Conservation (phyloP, 2,888 invertebrate genomes). For the Hirtodrosophila cameraria region DNA sequence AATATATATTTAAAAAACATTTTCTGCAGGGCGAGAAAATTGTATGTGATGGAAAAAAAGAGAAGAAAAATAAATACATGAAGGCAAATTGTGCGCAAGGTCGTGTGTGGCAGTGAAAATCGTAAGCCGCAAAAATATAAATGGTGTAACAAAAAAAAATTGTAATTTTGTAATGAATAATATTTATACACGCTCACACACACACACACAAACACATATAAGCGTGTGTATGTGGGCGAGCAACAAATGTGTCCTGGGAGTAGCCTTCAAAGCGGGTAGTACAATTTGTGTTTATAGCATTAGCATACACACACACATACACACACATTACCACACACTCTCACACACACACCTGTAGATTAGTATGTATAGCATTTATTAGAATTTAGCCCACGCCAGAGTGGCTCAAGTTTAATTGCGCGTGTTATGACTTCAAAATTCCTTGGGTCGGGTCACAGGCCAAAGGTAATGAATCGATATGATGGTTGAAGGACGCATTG, state of each 20-base stretch:
- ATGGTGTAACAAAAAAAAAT: slow-evolving; percentile 32
- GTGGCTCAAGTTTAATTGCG: slow-evolving; percentile 64
- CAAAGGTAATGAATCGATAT: slow-evolving; percentile 52
- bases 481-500: slow-evolving; percentile 9
- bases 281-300: slow-evolving; percentile 51
- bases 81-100: slow-evolving; percentile 49
- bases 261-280: slow-evolving; percentile 45
- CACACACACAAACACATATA: neutral
- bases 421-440: slow-evolving; percentile 53
- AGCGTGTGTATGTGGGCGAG: slow-evolving; percentile 17
- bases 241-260: slow-evolving; percentile 27
- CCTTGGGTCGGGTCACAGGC: slow-evolving; percentile 9
- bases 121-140: slow-evolving; percentile 41
- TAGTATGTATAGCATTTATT: slow-evolving; percentile 58
- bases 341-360: slow-evolving; percentile 26
- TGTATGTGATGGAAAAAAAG: slow-evolving; percentile 9
- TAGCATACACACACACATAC: slow-evolving; percentile 26
- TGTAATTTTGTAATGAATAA: slow-evolving; percentile 68
- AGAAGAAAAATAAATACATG: slow-evolving; percentile 24
- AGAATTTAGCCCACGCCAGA: slow-evolving; percentile 48
- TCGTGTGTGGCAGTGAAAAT: slow-evolving; percentile 17
- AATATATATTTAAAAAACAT: slow-evolving; percentile 29
- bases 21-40: slow-evolving; percentile 20
- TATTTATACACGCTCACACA: slow-evolving; percentile 28
- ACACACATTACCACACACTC: slow-evolving; percentile 6